Evolutionary conservation across 2,113 vertebrate species (phyloP).

Genomic region (Leptobrachium leishanense): DNA sequence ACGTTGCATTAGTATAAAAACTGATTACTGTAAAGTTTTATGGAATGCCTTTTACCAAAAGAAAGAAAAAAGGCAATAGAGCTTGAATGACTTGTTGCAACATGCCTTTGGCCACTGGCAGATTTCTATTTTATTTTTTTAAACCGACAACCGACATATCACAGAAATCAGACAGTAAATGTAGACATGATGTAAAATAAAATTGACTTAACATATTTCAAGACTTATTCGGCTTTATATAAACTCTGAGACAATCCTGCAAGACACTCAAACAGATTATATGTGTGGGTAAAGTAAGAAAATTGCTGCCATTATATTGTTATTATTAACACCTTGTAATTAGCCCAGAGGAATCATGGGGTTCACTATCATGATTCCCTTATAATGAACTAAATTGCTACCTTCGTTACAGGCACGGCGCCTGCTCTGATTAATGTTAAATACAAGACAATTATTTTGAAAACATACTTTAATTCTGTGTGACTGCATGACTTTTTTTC

Average conservation of each 20-base stretch:
- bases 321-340: constrained; percentile 99
- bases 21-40: neutral
- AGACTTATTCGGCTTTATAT: constrained; percentile 75
- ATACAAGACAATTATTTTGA: constrained; percentile 85
- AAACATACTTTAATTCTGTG: constrained; percentile 72
- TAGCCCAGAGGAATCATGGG: constrained; percentile 93
- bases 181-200: constrained; percentile 79
- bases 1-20: neutral
- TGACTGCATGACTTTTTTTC: constrained; percentile 49
- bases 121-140: constrained; percentile 36
- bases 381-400: constrained; percentile 98
- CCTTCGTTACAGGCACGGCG: constrained; percentile 93
- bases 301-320: constrained; percentile 98
- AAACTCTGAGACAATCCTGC: constrained; percentile 81
- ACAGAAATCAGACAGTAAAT: constrained; percentile 63
- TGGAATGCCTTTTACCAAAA: constrained; percentile 19
- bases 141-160: constrained; percentile 64
- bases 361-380: constrained; percentile 95
- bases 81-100: constrained; percentile 57
- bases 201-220: constrained; percentile 72
- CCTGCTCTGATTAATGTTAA: constrained; percentile 91
- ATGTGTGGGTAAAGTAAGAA: constrained; percentile 87
- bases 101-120: constrained; percentile 59
- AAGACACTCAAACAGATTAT: constrained; percentile 85
- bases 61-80: constrained; percentile 4